These are phyloP conservation scores for Eulemur coronatus DNA, from an alignment of 2,797 vertebrate genomes.

Conservation along the genomic window DNA sequence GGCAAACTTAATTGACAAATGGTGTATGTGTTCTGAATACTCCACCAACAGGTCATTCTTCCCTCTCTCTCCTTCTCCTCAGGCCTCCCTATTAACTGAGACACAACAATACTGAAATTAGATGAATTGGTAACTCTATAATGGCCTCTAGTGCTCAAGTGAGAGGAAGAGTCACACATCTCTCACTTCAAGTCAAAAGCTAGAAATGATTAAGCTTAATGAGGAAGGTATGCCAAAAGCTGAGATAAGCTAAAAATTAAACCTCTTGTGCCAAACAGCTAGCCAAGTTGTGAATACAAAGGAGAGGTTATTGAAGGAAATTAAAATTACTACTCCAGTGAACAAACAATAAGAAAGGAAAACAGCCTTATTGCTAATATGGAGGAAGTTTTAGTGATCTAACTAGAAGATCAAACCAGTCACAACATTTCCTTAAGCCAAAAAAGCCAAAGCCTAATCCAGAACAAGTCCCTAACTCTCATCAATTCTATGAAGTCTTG, in stretches of 20 bases:
- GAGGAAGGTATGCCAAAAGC: background rate
- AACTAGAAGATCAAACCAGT: background rate
- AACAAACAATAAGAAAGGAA: background rate
- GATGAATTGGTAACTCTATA: background rate
- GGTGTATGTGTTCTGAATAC: background rate
- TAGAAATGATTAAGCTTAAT: background rate
- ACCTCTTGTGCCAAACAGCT: background rate
- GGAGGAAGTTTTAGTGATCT: background rate
- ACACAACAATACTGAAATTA: background rate
- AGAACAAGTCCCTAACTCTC: too few species aligned
- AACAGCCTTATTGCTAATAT: background rate
- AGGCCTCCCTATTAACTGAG: background rate
- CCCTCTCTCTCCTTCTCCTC: background rate
- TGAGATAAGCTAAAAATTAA: background rate
- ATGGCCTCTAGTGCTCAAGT: background rate
- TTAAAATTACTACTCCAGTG: background rate
- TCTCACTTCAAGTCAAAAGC: background rate
- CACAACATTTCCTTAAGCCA: too few species aligned
- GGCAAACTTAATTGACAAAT: background rate
- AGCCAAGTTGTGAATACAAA: background rate
- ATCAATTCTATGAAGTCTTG: too few species aligned
- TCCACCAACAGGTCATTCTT: background rate
- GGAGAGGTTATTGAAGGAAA: background rate
- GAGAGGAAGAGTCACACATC: background rate
- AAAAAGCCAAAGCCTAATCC: too few species aligned